Percentiles rank a stretch among this genome's conserved stretches.
These are phyloP conservation scores for Ptychadena robeensis DNA, from an alignment of 2,797 vertebrate genomes.

Conservation along the genomic window DNA sequence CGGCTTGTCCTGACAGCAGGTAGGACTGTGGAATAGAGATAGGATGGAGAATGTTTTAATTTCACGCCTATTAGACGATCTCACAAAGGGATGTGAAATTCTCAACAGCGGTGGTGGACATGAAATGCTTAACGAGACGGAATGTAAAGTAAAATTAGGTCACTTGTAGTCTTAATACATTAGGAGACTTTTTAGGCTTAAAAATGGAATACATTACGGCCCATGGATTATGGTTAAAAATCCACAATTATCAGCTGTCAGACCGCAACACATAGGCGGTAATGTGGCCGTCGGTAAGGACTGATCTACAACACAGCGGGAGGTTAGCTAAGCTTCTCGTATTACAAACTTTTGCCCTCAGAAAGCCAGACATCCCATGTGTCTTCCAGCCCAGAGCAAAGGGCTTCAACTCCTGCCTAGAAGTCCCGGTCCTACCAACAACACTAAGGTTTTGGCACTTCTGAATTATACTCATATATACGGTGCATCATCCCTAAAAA, in stretches of 20 bases:
- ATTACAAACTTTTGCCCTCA: background rate
- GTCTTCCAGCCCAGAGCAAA: background rate
- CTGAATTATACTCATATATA: too few relatives aligned
- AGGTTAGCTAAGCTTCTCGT: background rate
- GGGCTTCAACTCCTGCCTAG: background rate
- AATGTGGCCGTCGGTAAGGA: too few relatives aligned
- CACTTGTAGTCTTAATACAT: background rate
- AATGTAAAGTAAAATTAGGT: constrained; percentile 29
- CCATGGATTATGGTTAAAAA: background rate
- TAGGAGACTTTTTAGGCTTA: background rate
- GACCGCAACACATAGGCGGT: background rate
- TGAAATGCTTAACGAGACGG: constrained; percentile 7
- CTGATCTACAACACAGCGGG: background rate
- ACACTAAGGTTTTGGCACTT: background rate
- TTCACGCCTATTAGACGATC: constrained; percentile 52
- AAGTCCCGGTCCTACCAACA: background rate
- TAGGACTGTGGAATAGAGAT: constrained; percentile 41
- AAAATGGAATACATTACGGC: background rate
- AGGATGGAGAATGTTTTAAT: constrained; percentile 36
- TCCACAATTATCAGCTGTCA: background rate
- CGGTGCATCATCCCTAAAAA: too few relatives aligned
- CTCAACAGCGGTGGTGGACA: constrained; percentile 10
- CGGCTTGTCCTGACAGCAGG: constrained; percentile 40
- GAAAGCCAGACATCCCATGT: background rate
- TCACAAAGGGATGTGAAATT: constrained; percentile 33